Percentiles rank a stretch among this genome's conserved stretches.
Conservation (phyloP, 2,113 vertebrate species). For the Neolamprologus sp. region DNA sequence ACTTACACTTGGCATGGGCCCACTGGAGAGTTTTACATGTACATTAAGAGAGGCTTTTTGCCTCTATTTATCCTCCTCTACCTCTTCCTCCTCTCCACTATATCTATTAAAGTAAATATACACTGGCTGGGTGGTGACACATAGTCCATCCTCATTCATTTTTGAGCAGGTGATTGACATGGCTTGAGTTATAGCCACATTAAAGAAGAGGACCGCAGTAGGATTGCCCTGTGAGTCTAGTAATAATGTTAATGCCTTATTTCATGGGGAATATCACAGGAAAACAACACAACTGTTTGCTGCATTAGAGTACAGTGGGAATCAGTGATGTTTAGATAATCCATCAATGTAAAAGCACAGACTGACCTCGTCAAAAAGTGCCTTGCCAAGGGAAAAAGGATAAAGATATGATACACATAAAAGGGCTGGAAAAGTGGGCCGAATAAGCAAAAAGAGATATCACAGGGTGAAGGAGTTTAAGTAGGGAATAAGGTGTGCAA, state of each 20-base stretch:
- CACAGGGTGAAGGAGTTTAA: slow-evolving; percentile 33
- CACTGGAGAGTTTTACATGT: slow-evolving; percentile 68
- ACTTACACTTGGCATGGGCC: slow-evolving; percentile 73
- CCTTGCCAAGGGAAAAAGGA: slow-evolving; percentile 29
- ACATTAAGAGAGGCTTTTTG: slow-evolving; percentile 69
- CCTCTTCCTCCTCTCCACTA: slow-evolving; percentile 49
- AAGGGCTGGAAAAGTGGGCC: slow-evolving; percentile 30
- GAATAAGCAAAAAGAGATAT: slow-evolving; percentile 62
- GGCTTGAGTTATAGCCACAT: slow-evolving; percentile 29
- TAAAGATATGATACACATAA: slow-evolving; percentile 48
- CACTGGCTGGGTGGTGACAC: slow-evolving; percentile 38
- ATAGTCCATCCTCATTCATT: slow-evolving; percentile 62
- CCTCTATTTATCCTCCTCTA: slow-evolving; percentile 45
- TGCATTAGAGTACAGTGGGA: slow-evolving; percentile 3
- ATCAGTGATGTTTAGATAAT: slow-evolving; percentile 34
- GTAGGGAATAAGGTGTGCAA: slow-evolving; percentile 9
- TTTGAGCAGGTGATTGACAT: slow-evolving; percentile 64
- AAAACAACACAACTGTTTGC: background rate
- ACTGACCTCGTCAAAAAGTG: slow-evolving; percentile 33
- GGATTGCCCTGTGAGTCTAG: background rate
- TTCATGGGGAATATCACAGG: background rate
- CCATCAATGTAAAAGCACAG: slow-evolving; percentile 12
- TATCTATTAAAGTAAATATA: slow-evolving; percentile 69
- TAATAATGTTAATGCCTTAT: slow-evolving; percentile 20
- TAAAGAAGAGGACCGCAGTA: slow-evolving; percentile 8